Percentiles rank a stretch among this genome's conserved stretches.
Conservation (phyloP, 2,888 invertebrate genomes). For the Gastrophysa polygoni region DNA sequence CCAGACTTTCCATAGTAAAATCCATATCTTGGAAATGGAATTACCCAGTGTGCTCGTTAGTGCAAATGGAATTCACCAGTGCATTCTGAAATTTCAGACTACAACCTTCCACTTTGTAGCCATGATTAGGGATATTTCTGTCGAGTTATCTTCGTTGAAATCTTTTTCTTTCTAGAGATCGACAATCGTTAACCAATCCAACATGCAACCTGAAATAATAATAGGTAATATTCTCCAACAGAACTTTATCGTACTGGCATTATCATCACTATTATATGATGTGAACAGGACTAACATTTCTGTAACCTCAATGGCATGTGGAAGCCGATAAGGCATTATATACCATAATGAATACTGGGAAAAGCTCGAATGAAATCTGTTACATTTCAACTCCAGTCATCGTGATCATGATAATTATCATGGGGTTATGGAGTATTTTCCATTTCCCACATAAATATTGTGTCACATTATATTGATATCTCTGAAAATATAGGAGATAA, state of each 20-base stretch:
- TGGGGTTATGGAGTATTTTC: no score
- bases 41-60: constrained; percentile 4
- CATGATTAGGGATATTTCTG: constrained; percentile 17
- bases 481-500: no score
- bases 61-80: constrained; percentile 7
- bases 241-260: constrained; percentile 32
- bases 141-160: constrained; percentile 17
- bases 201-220: constrained; percentile 37
- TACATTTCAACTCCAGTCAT: not conserved
- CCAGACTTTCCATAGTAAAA: not conserved
- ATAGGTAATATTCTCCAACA: constrained; percentile 32
- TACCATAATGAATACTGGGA: constrained; percentile 18
- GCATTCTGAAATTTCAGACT: constrained; percentile 11
- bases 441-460: no score
- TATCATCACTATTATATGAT: constrained; percentile 29
- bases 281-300: constrained; percentile 29
- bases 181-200: constrained; percentile 34
- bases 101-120: constrained; percentile 8
- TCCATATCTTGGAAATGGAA: constrained; percentile 4
- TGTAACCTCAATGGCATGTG: constrained; percentile 22
- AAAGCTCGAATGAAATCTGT: constrained; percentile 2
- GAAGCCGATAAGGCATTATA: constrained; percentile 21
- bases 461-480: no score
- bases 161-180: constrained; percentile 25
- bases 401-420: not conserved